A percentile compares a stretch with the other conserved stretches of the same genome.
phyloP scores from a whole-genome alignment of 2,888 invertebrate species.

The Tuta absoluta region DNA sequence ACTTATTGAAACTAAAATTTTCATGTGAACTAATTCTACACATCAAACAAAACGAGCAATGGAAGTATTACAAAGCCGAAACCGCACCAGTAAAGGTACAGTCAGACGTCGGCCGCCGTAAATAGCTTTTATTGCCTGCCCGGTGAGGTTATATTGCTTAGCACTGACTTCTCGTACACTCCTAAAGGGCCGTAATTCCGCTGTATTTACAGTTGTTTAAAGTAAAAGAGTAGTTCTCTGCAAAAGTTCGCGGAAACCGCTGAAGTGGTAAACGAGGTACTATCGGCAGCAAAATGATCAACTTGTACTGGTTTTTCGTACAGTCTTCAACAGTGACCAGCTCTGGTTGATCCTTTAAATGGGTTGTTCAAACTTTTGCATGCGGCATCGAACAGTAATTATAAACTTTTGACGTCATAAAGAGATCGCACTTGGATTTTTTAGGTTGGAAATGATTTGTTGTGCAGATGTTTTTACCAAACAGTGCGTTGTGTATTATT shows the following conservation, averaged over 20 bases:
- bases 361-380: too few species aligned
- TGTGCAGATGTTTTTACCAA: not conserved
- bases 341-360: too few species aligned
- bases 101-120: constrained; percentile 20
- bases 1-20: too few species aligned
- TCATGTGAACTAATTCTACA: too few species aligned
- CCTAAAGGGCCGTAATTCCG: constrained; percentile 27
- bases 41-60: not conserved
- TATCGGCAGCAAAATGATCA: not conserved
- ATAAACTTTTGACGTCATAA: constrained; percentile 3
- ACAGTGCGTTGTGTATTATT: not conserved
- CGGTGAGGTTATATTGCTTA: constrained; percentile 27
- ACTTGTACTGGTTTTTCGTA: not conserved
- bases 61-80: not conserved
- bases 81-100: not conserved
- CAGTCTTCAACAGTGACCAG: too few species aligned
- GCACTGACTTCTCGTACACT: constrained; percentile 25
- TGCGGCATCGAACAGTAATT: not conserved
- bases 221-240: constrained; percentile 15
- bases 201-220: constrained; percentile 30
- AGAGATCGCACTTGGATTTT: not conserved
- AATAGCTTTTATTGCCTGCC: constrained; percentile 30
- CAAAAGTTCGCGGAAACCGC: constrained; percentile 7
- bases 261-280: constrained; percentile 9
- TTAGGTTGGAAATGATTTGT: not conserved